phyloP scores from a whole-genome alignment of 2,113 vertebrate genomes.

The Urocitellus parryii region DNA sequence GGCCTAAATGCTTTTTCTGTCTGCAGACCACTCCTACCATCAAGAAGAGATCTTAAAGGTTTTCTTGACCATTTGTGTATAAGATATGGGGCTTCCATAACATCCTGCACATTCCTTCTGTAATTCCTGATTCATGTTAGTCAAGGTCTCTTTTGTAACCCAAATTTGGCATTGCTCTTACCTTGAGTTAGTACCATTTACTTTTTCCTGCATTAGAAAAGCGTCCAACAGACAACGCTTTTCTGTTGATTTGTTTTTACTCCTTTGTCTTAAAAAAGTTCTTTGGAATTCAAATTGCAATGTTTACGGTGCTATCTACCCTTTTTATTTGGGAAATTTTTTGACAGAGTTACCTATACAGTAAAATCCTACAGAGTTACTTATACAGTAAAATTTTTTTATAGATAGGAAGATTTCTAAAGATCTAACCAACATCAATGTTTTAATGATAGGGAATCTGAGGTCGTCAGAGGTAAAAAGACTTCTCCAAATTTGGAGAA shows the following conservation, averaged over 20 bases:
- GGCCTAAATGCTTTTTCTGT: not conserved
- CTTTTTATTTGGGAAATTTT: not conserved
- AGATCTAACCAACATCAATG: not conserved
- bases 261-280: not conserved
- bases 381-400: slow-evolving; percentile 12
- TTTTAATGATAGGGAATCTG: not conserved
- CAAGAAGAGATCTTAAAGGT: not conserved
- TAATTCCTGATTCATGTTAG: not conserved
- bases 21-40: not conserved
- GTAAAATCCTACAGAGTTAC: not conserved
- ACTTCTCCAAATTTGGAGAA: not conserved
- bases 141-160: not conserved
- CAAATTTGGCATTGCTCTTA: not conserved
- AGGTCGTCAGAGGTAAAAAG: not conserved
- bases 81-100: not conserved
- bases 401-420: not conserved
- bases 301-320: not conserved
- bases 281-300: not conserved
- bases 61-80: not conserved
- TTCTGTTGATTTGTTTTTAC: not conserved
- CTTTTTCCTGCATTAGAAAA: not conserved
- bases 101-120: not conserved
- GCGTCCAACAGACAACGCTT: not conserved
- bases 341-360: not conserved
- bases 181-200: not conserved